Percentiles rank a stretch among this genome's conserved stretches.
phyloP scores from a whole-genome alignment of 2,797 vertebrate genomes.

The Diplodus puntazzo region DNA sequence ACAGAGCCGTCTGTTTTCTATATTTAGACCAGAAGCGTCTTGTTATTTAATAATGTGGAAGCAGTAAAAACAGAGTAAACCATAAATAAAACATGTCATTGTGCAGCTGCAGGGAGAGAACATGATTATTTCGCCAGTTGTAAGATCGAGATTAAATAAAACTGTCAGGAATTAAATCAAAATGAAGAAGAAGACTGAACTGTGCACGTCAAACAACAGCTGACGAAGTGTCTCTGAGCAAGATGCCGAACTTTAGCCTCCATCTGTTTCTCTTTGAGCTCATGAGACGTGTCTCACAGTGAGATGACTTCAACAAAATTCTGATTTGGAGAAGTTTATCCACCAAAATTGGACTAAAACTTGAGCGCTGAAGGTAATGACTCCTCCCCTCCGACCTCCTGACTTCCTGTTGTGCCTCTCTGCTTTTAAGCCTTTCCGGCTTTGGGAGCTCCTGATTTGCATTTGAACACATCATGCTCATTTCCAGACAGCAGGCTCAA shows the following conservation, averaged over 20 bases:
- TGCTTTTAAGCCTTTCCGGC: constrained; percentile 42
- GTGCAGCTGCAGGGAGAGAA: neutral
- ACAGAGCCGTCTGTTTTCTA: constrained; percentile 7
- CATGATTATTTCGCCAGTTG: neutral
- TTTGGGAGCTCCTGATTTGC: constrained; percentile 34
- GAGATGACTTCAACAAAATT: neutral
- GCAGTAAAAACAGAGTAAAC: neutral
- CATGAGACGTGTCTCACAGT: too few relatives aligned
- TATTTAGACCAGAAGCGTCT: constrained; percentile 29
- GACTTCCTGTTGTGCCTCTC: constrained; percentile 18
- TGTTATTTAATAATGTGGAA: constrained; percentile 32
- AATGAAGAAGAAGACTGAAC: neutral
- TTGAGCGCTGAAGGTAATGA: neutral
- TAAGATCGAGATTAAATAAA: neutral
- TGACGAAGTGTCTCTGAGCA: constrained; percentile 42
- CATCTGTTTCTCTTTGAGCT: constrained; percentile 28
- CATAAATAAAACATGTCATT: neutral
- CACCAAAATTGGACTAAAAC: too few relatives aligned
- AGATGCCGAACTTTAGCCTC: constrained; percentile 40
- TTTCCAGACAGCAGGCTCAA: constrained; percentile 20
- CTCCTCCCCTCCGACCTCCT: neutral
- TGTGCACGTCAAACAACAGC: constrained; percentile 36
- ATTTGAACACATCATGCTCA: constrained; percentile 33
- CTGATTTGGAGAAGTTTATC: neutral
- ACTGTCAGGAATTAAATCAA: neutral